A percentile compares a stretch with the other conserved stretches of the same genome.
phyloP scores from a whole-genome alignment of 2,888 invertebrate genomes.

The Cheiracanthium punctorium region DNA sequence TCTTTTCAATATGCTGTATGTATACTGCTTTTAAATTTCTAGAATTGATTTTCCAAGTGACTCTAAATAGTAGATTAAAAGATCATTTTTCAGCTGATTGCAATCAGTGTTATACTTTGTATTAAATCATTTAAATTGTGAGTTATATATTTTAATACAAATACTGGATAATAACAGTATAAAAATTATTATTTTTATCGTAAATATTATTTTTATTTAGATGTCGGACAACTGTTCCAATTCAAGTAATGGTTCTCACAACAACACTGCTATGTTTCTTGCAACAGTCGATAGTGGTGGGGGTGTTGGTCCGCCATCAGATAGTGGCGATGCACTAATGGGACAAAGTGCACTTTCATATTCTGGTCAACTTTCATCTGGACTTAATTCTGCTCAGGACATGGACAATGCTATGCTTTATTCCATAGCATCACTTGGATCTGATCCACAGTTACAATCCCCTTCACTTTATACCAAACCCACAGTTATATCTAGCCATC shows the following conservation, averaged over 20 bases:
- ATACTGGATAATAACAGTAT: no score
- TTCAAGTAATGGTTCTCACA: constrained; percentile 54
- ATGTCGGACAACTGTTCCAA: constrained; percentile 63
- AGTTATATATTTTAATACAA: no score
- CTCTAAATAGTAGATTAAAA: no score
- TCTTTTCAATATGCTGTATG: no score
- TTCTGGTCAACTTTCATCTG: constrained; percentile 53
- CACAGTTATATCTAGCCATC: constrained; percentile 73
- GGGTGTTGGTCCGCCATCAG: constrained; percentile 50
- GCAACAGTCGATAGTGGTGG: constrained; percentile 68
- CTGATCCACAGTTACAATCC: constrained; percentile 65
- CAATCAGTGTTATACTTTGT: no score
- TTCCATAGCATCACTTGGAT: constrained; percentile 55
- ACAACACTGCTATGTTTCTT: constrained; percentile 63
- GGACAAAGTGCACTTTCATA: constrained; percentile 49
- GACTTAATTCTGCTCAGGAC: constrained; percentile 51
- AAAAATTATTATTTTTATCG: no score
- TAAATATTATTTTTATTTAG: constrained; percentile 31
- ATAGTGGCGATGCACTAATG: constrained; percentile 35
- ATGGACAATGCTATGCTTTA: constrained; percentile 68
- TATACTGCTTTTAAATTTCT: no score
- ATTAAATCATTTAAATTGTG: no score
- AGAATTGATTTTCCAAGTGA: no score
- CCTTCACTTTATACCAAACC: constrained; percentile 70
- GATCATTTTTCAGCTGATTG: no score